Base-by-base conservation (phyloP, 2,113 vertebrate species). In the Pyrgilauda ruficollis region DNA sequence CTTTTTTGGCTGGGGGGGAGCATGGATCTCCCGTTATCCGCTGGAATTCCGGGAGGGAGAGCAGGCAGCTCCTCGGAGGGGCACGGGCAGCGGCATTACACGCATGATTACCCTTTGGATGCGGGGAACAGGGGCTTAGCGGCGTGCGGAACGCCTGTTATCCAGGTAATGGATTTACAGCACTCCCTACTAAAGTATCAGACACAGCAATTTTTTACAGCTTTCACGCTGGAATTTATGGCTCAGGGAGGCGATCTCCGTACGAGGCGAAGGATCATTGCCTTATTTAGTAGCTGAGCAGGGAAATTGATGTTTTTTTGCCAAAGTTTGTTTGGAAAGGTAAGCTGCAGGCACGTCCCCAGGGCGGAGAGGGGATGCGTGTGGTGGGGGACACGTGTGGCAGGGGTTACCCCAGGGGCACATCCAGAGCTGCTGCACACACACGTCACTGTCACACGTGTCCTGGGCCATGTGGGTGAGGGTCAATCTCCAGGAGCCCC, bases 131-230 rank as follows among this genome's bases (percentile, higher is more conserved):
- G 96, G 74, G 92, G 96, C 96, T 97, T 67, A 97, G 97, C 95
- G 53, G 94, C 94, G 78, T 52, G 96, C 81, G 88, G 97, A 97
- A 97, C 96, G 94, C 93, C 93, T 94, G 85, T 93, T 97, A 98
- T 98, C 97, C 98, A 98, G 98, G 98, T 98, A 98, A 98, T 98
- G 97, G 98, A 97, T 97, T 97, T 97, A 97, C 94, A 96, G 94
- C 94, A 47, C 95, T 97, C 90, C 41, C 95, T n/a, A 72, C 96
- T 93, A 92, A 94, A 97, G 88, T 92, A 96, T 96, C 97, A 88
- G 97, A 97, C 96, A 96, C 95, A 97, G 97, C 95, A 75, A 96
- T 96, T 96, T 97, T 97, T 97, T 97, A 96, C 95, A 97, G 96
- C 97, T 96, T 96, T 97, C 95, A 97, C 88, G 82, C 95, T 89